Base-by-base conservation (phyloP, 2,113 vertebrate genomes). In the Neotoma lepida region DNA sequence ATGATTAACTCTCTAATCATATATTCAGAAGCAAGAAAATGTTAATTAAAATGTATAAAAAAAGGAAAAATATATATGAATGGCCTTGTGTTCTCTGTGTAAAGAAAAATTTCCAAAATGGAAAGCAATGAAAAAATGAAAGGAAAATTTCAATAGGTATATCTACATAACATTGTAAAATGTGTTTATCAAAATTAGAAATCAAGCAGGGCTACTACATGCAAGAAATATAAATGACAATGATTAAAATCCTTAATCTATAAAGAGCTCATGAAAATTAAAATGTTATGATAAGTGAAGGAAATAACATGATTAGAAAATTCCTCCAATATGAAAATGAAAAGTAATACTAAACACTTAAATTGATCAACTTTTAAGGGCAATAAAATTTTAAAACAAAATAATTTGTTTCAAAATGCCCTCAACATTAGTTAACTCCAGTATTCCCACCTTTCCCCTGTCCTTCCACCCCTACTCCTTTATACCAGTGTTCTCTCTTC, bases 1-100 rank as follows among this genome's bases (percentile, higher is more conserved):
- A 80, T 93, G 44, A 94, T 56, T 95, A 66, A 92, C 44, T 73
- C 30, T 89, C 12, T 71, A 58, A 92, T 95, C 93, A 92, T 93
- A 93, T 92, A 91, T 96, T 89, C 51, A 88, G 76, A 89, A 93
- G 70, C 41, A 76, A 20, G 46, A 80, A 73, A 86, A 86, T 85
- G 49, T 81, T 71, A 74, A 77, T 39, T 90, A 51, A 96, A 96
- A 86, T 28, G 56, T 71, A 78, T 77, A 51, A 92, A 81, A 94
- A 64, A 70, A 89, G 92, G 35, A 85, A 86, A 63, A 66, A 95
- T n/a, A 96, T 89, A 30, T 0, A 82, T 88, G 28, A 81, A 71
- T 94, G 85, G 18, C 68, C 51, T 70, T 86, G 41, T 93, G 9
- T 86, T 61, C 17, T 90, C 4, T 0, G 20, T 9, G 49, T 91